These are phyloP conservation scores for Diuraphis noxia DNA, from an alignment of 1,140 invertebrate genomes.

Conservation along the genomic window DNA sequence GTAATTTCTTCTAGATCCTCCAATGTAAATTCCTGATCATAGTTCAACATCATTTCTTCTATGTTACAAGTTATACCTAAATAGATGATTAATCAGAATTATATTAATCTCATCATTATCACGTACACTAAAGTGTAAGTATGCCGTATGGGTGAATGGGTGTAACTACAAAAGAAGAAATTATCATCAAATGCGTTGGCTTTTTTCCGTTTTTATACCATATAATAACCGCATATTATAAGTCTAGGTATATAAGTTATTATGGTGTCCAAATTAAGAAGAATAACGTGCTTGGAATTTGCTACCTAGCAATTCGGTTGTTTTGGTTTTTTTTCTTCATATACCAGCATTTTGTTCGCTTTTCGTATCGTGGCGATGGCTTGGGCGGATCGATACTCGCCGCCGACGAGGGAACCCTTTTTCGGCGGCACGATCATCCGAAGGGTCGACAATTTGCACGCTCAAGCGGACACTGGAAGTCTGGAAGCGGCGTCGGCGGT, in stretches of 20 bases:
- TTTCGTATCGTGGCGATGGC: too few relatives aligned
- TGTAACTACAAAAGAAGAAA: neutral
- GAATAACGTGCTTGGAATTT: neutral
- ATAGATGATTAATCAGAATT: too few relatives aligned
- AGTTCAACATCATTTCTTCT: neutral
- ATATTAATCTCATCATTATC: too few relatives aligned
- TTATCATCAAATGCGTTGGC: neutral
- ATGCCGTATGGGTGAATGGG: neutral
- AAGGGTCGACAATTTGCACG: conserved; percentile 45
- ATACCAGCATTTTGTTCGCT: conserved; percentile 19
- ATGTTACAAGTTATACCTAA: too few relatives aligned
- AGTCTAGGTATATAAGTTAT: too few relatives aligned
- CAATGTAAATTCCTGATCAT: neutral
- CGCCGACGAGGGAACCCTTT: conserved; percentile 7
- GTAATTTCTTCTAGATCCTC: conserved; percentile 11
- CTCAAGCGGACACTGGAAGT: conserved; percentile 7
- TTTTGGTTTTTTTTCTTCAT: neutral
- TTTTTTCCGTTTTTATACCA: neutral
- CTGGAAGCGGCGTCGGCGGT: neutral
- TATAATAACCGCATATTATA: too few relatives aligned
- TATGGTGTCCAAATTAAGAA: neutral
- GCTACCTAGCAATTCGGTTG: neutral
- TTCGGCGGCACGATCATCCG: conserved; percentile 24
- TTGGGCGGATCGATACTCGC: conserved; percentile 9
- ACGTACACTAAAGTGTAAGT: too few relatives aligned